phyloP scores from a whole-genome alignment of 2,888 invertebrate species.

The Salpingus planirostris region DNA sequence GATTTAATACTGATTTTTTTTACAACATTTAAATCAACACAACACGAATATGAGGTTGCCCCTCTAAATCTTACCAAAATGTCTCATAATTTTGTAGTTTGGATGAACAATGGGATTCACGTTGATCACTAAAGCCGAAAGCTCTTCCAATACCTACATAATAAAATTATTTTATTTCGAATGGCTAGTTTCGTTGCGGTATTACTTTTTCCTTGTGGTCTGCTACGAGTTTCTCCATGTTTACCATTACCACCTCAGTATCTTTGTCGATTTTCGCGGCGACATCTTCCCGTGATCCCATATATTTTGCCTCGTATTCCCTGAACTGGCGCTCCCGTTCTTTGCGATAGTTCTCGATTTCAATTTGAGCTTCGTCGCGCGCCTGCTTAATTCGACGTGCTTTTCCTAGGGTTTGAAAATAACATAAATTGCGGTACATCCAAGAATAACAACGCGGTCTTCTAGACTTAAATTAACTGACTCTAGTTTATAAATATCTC shows the following conservation, averaged over 20 bases:
- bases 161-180: too few species aligned
- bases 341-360: constrained; percentile 36
- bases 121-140: constrained; percentile 30
- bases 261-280: constrained; percentile 37
- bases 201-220: constrained; percentile 36
- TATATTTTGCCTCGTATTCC: constrained; percentile 36
- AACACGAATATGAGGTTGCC: too few species aligned
- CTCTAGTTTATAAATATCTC: too few species aligned
- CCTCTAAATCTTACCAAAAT: constrained; percentile 9
- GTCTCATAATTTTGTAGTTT: constrained; percentile 28
- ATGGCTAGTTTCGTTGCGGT: too few species aligned
- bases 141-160: constrained; percentile 34
- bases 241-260: constrained; percentile 29
- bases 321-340: constrained; percentile 37
- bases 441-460: not conserved
- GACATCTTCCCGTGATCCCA: constrained; percentile 39
- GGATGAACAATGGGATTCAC: constrained; percentile 34
- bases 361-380: constrained; percentile 37
- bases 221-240: constrained; percentile 29
- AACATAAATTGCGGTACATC: not conserved
- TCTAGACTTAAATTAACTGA: too few species aligned
- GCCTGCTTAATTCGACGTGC: constrained; percentile 38
- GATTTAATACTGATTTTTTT: too few species aligned
- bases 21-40: too few species aligned
- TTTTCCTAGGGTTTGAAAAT: constrained; percentile 28